These are phyloP conservation scores for Aptenodytes patagonicus DNA, from an alignment of 2,113 vertebrate genomes.

Conservation along the genomic window DNA sequence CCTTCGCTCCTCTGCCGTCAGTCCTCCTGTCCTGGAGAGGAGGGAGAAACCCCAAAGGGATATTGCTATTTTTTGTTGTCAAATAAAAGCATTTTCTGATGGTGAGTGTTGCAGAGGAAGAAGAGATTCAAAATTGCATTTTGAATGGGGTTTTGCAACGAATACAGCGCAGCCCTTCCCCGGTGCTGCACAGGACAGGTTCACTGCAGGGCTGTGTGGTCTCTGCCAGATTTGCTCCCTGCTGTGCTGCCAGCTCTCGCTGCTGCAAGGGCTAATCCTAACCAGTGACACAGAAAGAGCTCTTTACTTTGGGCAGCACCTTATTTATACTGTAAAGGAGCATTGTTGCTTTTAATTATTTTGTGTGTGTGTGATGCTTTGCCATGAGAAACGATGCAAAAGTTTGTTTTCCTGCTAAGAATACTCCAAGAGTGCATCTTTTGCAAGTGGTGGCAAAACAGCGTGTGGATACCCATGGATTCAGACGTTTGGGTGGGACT, in stretches of 20 bases:
- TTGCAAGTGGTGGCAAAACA: rapidly evolving
- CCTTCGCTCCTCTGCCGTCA: background rate
- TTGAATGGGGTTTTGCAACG: too few species aligned
- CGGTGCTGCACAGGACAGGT: background rate
- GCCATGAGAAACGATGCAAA: background rate
- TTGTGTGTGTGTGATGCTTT: rapidly evolving
- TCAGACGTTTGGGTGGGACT: background rate
- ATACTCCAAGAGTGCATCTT: rapidly evolving
- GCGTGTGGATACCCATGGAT: rapidly evolving
- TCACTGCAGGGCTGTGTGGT: background rate
- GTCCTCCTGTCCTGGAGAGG: background rate
- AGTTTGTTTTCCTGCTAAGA: background rate
- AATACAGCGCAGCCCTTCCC: rapidly evolving
- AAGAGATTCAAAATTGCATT: too few species aligned
- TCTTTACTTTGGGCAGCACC: background rate
- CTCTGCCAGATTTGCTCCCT: too few species aligned
- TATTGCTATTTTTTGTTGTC: background rate
- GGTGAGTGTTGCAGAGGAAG: background rate
- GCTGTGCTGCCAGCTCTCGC: background rate
- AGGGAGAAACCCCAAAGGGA: background rate
- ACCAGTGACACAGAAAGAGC: too few species aligned
- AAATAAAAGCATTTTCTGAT: background rate
- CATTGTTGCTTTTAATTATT: background rate
- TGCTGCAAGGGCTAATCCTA: too few species aligned
- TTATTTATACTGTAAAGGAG: background rate